A percentile compares a stretch with the other conserved stretches of the same genome.
Evolutionary conservation across 2,888 invertebrate genomes (phyloP).

Genomic region (Campoplex nolae): DNA sequence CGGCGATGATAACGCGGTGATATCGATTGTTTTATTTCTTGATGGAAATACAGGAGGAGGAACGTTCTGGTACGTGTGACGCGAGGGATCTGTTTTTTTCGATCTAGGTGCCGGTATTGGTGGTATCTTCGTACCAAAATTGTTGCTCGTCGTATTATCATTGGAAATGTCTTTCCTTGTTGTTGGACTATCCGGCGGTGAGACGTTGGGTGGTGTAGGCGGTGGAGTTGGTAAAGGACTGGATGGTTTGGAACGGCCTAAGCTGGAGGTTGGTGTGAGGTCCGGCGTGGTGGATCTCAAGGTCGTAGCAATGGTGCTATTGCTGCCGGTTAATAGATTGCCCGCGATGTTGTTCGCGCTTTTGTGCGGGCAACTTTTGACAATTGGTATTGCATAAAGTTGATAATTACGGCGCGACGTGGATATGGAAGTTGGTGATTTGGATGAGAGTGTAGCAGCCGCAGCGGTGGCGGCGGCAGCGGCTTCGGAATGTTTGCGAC

Average conservation of each 20-base stretch:
- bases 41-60: slow-evolving; percentile 85
- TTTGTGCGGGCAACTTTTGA: slow-evolving; percentile 80
- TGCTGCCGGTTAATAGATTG: slow-evolving; percentile 68
- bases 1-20: slow-evolving; percentile 52
- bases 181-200: slow-evolving; percentile 37
- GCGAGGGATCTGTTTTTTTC: slow-evolving; percentile 79
- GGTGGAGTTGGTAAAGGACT: slow-evolving; percentile 61
- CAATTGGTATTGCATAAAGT: slow-evolving; percentile 82
- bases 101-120: slow-evolving; percentile 80
- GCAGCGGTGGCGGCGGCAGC: slow-evolving; percentile 65
- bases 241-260: slow-evolving; percentile 64
- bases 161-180: neutral
- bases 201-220: slow-evolving; percentile 54
- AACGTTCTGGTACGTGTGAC: slow-evolving; percentile 86
- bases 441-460: slow-evolving; percentile 12
- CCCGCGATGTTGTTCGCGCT: slow-evolving; percentile 66
- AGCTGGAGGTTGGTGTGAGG: slow-evolving; percentile 71
- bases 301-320: slow-evolving; percentile 76
- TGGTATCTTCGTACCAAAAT: slow-evolving; percentile 67
- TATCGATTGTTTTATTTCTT: slow-evolving; percentile 70
- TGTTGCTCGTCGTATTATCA: neutral
- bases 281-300: slow-evolving; percentile 70
- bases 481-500: slow-evolving; percentile 77
- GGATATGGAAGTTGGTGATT: slow-evolving; percentile 31
- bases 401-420: slow-evolving; percentile 76